Percentiles rank a stretch among this genome's conserved stretches.
Conservation (phyloP, 1,140 invertebrate genomes). For the Lasioglossum albipes region DNA sequence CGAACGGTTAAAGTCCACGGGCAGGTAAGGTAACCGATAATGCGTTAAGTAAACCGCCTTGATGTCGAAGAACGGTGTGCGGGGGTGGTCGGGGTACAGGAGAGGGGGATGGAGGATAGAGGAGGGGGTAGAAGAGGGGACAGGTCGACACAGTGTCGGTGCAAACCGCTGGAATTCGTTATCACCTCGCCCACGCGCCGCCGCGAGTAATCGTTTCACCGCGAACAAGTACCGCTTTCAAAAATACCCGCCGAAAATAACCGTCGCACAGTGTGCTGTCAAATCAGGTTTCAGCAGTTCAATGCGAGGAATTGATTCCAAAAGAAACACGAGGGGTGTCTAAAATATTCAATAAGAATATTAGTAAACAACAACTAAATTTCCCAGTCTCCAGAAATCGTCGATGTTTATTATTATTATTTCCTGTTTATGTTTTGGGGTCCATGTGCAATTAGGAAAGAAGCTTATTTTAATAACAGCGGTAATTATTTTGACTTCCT, state of each 20-base stretch:
- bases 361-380: too few relatives aligned
- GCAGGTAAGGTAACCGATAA: slow-evolving; percentile 51
- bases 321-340: too few relatives aligned
- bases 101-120: too few relatives aligned
- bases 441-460: too few relatives aligned
- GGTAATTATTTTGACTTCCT: too few relatives aligned
- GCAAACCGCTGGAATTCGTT: slow-evolving; percentile 57
- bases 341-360: too few relatives aligned
- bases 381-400: too few relatives aligned
- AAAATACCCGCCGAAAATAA: slow-evolving; percentile 58
- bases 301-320: too few relatives aligned
- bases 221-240: slow-evolving; percentile 47
- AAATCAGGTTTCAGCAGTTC: too few relatives aligned
- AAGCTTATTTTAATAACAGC: too few relatives aligned
- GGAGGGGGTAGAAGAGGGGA: not conserved
- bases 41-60: slow-evolving; percentile 50
- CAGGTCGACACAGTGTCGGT: slow-evolving; percentile 16
- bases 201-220: slow-evolving; percentile 53
- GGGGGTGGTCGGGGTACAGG: not conserved
- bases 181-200: slow-evolving; percentile 44
- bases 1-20: slow-evolving; percentile 21
- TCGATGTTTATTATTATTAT: too few relatives aligned
- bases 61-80: slow-evolving; percentile 11
- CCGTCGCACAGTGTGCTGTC: not conserved
- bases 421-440: too few relatives aligned